phyloP scores from a whole-genome alignment of 2,113 vertebrate genomes.

The Myotis brandtii region DNA sequence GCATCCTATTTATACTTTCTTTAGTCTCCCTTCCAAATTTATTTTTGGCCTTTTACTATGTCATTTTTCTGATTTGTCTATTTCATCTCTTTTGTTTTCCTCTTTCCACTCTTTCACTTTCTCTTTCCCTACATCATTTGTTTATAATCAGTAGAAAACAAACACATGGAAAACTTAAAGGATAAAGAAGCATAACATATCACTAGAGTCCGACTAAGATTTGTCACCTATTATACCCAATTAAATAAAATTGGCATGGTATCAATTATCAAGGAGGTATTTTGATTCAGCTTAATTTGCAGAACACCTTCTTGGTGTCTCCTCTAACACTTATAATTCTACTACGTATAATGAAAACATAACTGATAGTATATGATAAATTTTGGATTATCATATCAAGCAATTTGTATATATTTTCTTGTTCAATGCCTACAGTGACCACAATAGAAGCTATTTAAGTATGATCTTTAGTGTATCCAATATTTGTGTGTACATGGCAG shows the following conservation, averaged over 20 bases:
- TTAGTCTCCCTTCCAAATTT: not conserved
- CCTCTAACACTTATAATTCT: not conserved
- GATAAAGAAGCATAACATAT: not conserved
- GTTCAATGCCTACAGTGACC: not conserved
- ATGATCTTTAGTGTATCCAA: not conserved
- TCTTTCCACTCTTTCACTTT: not conserved
- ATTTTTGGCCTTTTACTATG: not conserved
- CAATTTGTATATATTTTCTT: not conserved
- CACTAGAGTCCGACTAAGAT: not conserved
- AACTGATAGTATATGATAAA: not conserved
- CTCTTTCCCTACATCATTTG: not conserved
- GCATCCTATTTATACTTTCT: not conserved
- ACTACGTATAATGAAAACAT: not conserved
- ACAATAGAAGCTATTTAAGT: not conserved
- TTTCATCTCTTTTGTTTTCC: not conserved
- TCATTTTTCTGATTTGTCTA: not conserved
- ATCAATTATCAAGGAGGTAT: not conserved
- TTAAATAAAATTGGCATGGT: not conserved
- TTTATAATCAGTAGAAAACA: not conserved
- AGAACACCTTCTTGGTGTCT: not conserved
- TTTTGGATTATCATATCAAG: slow-evolving; percentile 17
- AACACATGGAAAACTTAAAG: not conserved
- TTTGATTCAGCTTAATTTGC: not conserved
- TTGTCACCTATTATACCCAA: not conserved
- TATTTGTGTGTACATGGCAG: not conserved